Evolutionary conservation across 2,797 vertebrate genomes (phyloP).

Genomic region (Agapornis canus): DNA sequence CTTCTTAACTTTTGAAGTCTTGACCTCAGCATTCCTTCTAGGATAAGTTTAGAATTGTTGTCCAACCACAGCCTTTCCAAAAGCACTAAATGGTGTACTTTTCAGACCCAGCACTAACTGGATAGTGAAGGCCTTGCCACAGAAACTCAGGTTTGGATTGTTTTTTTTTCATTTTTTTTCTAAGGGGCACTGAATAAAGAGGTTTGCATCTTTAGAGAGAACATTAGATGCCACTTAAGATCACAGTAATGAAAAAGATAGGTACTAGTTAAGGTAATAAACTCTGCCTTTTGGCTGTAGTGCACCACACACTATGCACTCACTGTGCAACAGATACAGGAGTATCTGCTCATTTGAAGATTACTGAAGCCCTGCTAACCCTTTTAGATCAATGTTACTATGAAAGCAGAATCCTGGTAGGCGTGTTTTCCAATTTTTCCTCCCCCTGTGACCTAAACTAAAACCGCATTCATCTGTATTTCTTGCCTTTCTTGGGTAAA

Average conservation of each 20-base stretch:
- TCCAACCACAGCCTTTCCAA: neutral
- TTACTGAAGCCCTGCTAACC: neutral
- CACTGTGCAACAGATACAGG: neutral
- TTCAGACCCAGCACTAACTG: neutral
- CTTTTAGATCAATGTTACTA: neutral
- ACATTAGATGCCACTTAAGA: neutral
- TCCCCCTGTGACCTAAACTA: neutral
- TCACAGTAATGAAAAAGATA: neutral
- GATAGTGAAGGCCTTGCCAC: neutral
- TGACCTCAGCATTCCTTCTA: neutral
- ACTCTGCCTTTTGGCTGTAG: neutral
- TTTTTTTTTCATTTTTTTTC: neutral
- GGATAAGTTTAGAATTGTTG: neutral
- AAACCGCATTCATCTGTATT: neutral
- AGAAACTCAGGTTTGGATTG: neutral
- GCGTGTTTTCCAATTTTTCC: neutral
- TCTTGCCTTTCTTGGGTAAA: neutral
- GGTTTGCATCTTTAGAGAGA: neutral
- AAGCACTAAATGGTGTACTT: neutral
- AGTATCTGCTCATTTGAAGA: neutral
- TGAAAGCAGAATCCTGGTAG: neutral
- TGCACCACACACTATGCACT: neutral
- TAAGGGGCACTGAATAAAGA: neutral
- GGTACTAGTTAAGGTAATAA: neutral
- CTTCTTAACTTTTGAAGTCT: slow-evolving; percentile 3